These are phyloP conservation scores for Nannospalax galili DNA, from an alignment of 2,113 vertebrate species.

Conservation along the genomic window DNA sequence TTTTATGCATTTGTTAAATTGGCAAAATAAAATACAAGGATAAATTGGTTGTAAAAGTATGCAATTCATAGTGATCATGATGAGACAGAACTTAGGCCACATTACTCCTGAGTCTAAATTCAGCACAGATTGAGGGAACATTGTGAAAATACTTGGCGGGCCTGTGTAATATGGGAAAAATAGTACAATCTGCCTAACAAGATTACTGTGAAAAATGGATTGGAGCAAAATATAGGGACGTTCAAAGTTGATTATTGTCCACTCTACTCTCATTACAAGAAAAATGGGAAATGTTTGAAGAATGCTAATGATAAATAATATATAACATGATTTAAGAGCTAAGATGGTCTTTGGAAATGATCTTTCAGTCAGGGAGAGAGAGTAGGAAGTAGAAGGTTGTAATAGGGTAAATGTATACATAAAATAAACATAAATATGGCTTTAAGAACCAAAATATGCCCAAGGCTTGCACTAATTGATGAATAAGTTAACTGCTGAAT, in stretches of 20 bases:
- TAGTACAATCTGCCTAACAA: not conserved
- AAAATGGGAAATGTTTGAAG: not conserved
- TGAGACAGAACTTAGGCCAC: not conserved
- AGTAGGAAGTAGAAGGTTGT: not conserved
- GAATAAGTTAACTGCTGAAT: constrained; percentile 12
- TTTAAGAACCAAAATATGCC: not conserved
- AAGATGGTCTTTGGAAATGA: not conserved
- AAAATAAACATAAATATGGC: not conserved
- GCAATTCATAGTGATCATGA: not conserved
- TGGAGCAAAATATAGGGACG: not conserved
- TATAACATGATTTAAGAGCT: not conserved
- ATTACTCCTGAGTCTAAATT: not conserved
- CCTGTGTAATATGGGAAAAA: not conserved
- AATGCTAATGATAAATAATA: not conserved
- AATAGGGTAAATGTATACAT: not conserved
- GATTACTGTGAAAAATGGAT: not conserved
- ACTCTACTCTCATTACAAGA: not conserved
- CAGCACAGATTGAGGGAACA: not conserved
- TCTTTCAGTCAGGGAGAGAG: not conserved
- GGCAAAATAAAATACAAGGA: constrained; percentile 38
- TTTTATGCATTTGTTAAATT: not conserved
- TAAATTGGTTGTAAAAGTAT: not conserved
- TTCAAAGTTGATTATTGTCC: not conserved
- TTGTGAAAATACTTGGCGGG: not conserved
- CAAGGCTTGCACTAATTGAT: not conserved